phyloP scores from a whole-genome alignment of 2,797 vertebrate genomes.

The Melanotaenia maccullochi region DNA sequence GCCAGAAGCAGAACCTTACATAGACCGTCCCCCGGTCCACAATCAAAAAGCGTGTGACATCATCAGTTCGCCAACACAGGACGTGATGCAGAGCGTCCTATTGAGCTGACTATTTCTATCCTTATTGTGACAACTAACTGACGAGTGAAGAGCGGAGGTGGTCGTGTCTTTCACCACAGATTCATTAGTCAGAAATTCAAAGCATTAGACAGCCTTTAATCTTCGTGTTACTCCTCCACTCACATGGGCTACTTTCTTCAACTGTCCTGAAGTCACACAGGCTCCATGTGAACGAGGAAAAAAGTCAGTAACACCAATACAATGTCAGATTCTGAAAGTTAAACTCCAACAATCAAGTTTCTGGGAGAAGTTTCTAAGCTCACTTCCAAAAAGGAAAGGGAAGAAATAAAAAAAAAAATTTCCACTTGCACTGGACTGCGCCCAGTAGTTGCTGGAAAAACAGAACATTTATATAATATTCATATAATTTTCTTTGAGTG shows the following conservation, averaged over 20 bases:
- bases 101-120: constrained; percentile 35
- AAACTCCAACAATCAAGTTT: no score
- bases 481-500: no score
- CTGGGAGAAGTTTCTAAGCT: no score
- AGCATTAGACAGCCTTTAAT: neutral
- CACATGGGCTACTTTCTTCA: neutral
- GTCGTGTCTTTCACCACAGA: neutral
- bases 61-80: constrained; percentile 3
- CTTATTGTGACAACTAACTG: constrained; percentile 19
- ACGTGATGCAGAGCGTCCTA: constrained; percentile 21
- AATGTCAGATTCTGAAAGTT: no score
- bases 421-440: no score
- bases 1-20: constrained; percentile 26
- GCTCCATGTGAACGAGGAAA: neutral
- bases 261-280: neutral
- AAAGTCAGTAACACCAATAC: no score
- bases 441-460: no score
- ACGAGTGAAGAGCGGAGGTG: constrained; percentile 10
- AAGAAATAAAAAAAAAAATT: no score
- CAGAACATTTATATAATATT: no score
- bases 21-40: neutral
- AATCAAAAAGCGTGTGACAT: constrained; percentile 15
- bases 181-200: neutral
- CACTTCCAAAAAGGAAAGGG: no score
- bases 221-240: constrained; percentile 1